Evolutionary conservation across 1,140 invertebrate species (phyloP).

Genomic region (Phymastichus coffea): DNA sequence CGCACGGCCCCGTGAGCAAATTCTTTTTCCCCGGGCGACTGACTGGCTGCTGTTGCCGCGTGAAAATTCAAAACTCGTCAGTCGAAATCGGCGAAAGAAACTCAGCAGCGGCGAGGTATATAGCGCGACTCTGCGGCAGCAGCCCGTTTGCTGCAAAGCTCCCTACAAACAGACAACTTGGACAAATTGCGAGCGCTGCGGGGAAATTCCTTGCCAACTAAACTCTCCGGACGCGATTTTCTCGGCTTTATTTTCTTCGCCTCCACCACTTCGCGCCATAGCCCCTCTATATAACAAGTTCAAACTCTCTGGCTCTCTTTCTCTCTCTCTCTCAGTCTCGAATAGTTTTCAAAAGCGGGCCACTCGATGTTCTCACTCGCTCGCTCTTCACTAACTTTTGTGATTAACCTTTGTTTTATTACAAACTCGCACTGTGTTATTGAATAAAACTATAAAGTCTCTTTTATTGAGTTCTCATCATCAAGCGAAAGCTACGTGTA

Average conservation of each 20-base stretch:
- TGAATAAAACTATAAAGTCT: conserved; percentile 13
- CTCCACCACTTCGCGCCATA: neutral
- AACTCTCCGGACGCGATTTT: conserved; percentile 26
- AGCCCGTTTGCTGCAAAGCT: conserved; percentile 4
- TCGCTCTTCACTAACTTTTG: conserved; percentile 23
- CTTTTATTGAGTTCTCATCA: conserved; percentile 1
- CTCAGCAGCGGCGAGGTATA: neutral
- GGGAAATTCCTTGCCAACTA: conserved; percentile 31
- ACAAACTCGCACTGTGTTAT: conserved; percentile 10
- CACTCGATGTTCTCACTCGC: conserved; percentile 5
- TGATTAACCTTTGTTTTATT: conserved; percentile 27
- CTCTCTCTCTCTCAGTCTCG: too few species aligned
- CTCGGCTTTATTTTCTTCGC: conserved; percentile 16
- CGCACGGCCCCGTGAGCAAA: neutral
- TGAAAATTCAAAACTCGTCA: conserved; percentile 28
- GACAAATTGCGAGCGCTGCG: conserved; percentile 32
- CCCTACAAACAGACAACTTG: conserved; percentile 29
- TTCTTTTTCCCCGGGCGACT: neutral
- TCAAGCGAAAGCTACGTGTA: too few species aligned
- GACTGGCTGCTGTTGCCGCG: too few species aligned
- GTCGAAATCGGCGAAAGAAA: conserved; percentile 18
- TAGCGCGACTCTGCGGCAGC: neutral
- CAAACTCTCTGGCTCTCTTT: neutral
- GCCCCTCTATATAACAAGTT: too few species aligned
- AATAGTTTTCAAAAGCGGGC: conserved; percentile 20